These are phyloP conservation scores for Rosalia funebris DNA, from an alignment of 2,888 invertebrate species.

Conservation along the genomic window DNA sequence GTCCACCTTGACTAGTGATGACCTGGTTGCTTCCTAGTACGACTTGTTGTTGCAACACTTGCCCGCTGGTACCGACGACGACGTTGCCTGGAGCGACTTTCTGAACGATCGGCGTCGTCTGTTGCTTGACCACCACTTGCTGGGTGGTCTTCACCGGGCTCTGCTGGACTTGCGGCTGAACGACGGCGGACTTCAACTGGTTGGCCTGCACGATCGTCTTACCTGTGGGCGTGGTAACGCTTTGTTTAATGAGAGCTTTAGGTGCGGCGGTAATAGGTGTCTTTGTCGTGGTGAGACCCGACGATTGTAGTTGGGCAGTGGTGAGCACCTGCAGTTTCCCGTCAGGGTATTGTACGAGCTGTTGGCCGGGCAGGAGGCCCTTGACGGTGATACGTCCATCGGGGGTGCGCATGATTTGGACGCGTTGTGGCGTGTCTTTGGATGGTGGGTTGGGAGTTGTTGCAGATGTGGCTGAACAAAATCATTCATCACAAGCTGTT, in stretches of 20 bases:
- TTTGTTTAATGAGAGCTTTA: constrained; percentile 51
- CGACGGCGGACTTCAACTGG: constrained; percentile 35
- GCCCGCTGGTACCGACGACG: constrained; percentile 61
- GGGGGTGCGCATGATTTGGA: constrained; percentile 89
- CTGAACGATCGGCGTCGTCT: constrained; percentile 60
- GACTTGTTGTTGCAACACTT: constrained; percentile 60
- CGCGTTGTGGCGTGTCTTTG: constrained; percentile 71
- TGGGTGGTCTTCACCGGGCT: constrained; percentile 54
- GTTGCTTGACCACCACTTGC: constrained; percentile 58
- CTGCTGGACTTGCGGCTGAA: constrained; percentile 45
- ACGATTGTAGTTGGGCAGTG: constrained; percentile 68
- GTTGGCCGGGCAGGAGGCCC: constrained; percentile 91
- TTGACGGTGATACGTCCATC: constrained; percentile 93
- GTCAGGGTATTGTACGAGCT: constrained; percentile 91
- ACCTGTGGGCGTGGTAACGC: constrained; percentile 51
- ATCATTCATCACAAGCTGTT: constrained; percentile 10
- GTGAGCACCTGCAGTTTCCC: constrained; percentile 89
- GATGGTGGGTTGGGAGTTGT: constrained; percentile 42
- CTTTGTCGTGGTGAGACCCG: constrained; percentile 61
- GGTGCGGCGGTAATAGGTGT: constrained; percentile 57
- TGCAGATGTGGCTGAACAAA: constrained; percentile 38
- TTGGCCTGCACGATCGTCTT: constrained; percentile 48
- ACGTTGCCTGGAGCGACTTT: constrained; percentile 58
- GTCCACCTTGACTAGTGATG: constrained; percentile 62
- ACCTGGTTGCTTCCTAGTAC: constrained; percentile 61